Evolutionary conservation across 2,113 vertebrate genomes (phyloP), one percentile per base, ranked within the genome.

Genomic region (Ctenomys sociabilis): DNA sequence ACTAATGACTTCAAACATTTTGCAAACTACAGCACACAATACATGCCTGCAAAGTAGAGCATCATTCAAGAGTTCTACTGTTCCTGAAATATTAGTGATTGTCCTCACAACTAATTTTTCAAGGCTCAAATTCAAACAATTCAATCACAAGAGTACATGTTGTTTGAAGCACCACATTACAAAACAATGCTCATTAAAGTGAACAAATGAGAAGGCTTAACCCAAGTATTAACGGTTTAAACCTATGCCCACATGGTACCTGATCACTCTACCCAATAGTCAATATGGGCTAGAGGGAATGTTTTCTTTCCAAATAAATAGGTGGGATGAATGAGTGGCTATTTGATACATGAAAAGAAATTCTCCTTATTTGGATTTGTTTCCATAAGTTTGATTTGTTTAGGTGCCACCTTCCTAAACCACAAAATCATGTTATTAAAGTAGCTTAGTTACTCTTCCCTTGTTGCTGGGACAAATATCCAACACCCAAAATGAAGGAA

Each of bases 71-170:
- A 88, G 1, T 49, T 93, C 21, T 63, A 5, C 13, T 86, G 93
- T 94, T 78, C 13, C 90, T 83, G 35, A 10, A 78, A 86, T 85
- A 35, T 86, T 82, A 49, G 19, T 77, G 19, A 52, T 88, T 8
- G n/a, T 85, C 64, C 37, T 37, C 64, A 59, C 26, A 95, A 91
- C 45, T 94, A 90, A 89, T 93, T 94, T 91, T 93, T 24, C 12
- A 75, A 91, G n/a, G 32, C 70, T 49, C 52, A 70, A 75, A 59
- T 37, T 85, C 22, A 83, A 12, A 12, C 10, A 91, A 9, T 87
- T 89, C 61, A 82, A 12, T 59, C 45, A 66, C 16, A 59, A 95
- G 10, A n/a, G 59, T 66, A 68, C 26, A 24, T 75, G 19, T 83
- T 92, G 6, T 95, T 54, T 59, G 40, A 87, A 30, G n/a, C 26